These are phyloP conservation scores for Apocheima hispidaria DNA, from an alignment of 2,888 invertebrate species.

Conservation along the genomic window DNA sequence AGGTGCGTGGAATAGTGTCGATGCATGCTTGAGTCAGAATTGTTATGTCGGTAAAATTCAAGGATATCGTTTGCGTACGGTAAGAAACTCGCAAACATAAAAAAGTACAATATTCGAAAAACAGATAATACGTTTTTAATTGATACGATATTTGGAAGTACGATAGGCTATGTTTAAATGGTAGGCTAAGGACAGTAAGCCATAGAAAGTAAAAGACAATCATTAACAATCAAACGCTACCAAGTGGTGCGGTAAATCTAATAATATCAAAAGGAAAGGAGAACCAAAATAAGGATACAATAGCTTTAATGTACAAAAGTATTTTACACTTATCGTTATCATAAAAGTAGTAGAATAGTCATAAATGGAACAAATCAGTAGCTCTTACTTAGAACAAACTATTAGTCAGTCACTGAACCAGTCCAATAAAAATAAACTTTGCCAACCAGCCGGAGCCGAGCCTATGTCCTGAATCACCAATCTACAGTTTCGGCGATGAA, in stretches of 20 bases:
- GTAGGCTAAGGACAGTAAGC: too few species aligned
- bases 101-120: too few species aligned
- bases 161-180: too few species aligned
- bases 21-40: slow-evolving; percentile 47
- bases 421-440: slow-evolving; percentile 36
- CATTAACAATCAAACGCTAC: too few species aligned
- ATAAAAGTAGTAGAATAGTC: neutral
- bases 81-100: neutral
- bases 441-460: slow-evolving; percentile 46
- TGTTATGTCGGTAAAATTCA: slow-evolving; percentile 59
- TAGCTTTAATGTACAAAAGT: too few species aligned
- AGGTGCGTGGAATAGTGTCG: slow-evolving; percentile 29
- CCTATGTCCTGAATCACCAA: slow-evolving; percentile 68
- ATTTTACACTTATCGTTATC: too few species aligned
- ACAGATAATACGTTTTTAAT: too few species aligned
- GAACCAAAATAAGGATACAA: too few species aligned
- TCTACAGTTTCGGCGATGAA: slow-evolving; percentile 63
- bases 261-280: too few species aligned
- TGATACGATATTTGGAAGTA: too few species aligned
- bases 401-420: slow-evolving; percentile 41
- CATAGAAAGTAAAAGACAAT: too few species aligned
- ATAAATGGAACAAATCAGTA: neutral
- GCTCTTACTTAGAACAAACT: slow-evolving; percentile 26
- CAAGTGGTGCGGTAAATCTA: too few species aligned
- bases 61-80: slow-evolving; percentile 46